These are phyloP conservation scores for Spilarctia lutea DNA, from an alignment of 2,888 invertebrate species.

Conservation along the genomic window DNA sequence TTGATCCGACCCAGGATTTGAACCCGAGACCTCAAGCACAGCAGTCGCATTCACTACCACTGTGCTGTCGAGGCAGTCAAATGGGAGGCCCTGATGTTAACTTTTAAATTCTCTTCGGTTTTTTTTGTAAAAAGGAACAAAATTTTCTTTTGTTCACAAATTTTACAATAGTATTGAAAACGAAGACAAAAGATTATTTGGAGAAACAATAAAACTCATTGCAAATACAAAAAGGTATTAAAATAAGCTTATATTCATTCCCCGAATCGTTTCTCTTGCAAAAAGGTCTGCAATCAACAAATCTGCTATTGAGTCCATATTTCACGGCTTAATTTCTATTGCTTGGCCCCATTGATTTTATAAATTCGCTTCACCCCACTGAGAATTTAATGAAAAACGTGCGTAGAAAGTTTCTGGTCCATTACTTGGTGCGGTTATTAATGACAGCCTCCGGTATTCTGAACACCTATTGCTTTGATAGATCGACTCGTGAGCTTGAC, in stretches of 20 bases:
- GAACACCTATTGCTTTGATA: constrained; percentile 65
- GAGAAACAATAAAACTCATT: neutral
- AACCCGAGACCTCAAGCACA: too few relatives aligned
- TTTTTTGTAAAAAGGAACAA: too few relatives aligned
- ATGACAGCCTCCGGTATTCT: constrained; percentile 60
- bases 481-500: constrained; percentile 63
- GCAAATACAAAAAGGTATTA: neutral
- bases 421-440: constrained; percentile 71
- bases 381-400: constrained; percentile 79
- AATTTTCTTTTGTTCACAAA: too few relatives aligned
- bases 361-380: constrained; percentile 63
- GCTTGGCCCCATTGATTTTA: constrained; percentile 68
- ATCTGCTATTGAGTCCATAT: constrained; percentile 46
- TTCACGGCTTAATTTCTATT: constrained; percentile 64
- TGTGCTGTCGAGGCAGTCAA: too few relatives aligned
- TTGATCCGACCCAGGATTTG: too few relatives aligned
- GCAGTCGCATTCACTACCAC: too few relatives aligned
- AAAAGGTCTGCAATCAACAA: constrained; percentile 46
- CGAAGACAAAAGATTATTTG: neutral
- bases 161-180: too few relatives aligned
- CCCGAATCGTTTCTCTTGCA: constrained; percentile 19
- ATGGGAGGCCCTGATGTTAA: neutral
- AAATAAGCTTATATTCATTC: neutral
- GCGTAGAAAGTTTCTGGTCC: constrained; percentile 75
- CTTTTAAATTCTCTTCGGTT: too few relatives aligned